Evolutionary conservation across 2,888 invertebrate genomes (phyloP), one percentile per base, ranked within the genome.

Genomic region (Nowickia ferox): DNA sequence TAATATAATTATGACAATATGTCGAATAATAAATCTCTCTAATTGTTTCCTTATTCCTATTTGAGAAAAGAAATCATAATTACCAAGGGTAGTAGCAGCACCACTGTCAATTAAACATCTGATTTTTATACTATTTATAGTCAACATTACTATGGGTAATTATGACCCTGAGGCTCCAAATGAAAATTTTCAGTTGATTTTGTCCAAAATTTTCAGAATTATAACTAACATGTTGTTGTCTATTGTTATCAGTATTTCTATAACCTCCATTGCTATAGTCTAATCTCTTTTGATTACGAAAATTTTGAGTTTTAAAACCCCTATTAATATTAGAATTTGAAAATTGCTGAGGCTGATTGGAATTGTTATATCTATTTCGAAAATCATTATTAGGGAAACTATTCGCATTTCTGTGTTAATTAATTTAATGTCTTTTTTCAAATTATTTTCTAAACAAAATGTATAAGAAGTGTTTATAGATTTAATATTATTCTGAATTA

Each of bases 401-500:
- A 74, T 66, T 57, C 22, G 55, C 55, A 55, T 17, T 61, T 40
- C 2, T 40, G 4, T 38, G 2, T 22, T 44, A 44, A 15, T 63
- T 19, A 65, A 13, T 22, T 15, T 46, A 3, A 86, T 84, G 30
- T 84, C 80, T 63, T 78, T 80, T 57, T 84, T 59, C 17, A 86
- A 55, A 74, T 86, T 80, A 53, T 81, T 83, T 74, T 81, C 80
- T 38, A 84, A 55, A 15, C 40, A 78, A 59, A 76, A 84, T n/a
- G 61, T 61, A 55, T 78, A 57, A 22, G 80, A 66, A 8, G n/a
- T 19, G 61, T 75, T 79, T 53, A 80, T 77, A 48, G 68, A 77
- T 30, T 15, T 72, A 40, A 86, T 78, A 66, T 87, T 71, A 76
- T 87, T 87, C 57, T 86, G 84, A 19, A 84, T 55, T 40, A 51